A percentile compares a stretch with the other conserved stretches of the same genome.
phyloP scores from a whole-genome alignment of 2,113 vertebrate genomes.

The Rhizomys pruinosus region DNA sequence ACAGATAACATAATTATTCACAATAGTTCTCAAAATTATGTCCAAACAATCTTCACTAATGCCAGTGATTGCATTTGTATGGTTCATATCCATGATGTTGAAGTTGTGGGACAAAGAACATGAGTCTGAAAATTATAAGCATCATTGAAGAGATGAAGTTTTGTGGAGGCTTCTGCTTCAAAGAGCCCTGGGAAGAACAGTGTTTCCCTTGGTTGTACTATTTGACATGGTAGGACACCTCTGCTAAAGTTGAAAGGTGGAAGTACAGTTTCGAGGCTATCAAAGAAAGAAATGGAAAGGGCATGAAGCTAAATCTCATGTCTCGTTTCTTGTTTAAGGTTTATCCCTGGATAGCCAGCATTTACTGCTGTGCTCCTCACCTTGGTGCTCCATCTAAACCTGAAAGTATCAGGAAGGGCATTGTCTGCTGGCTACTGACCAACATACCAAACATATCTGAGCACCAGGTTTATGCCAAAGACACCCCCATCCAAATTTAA shows the following conservation, averaged over 20 bases:
- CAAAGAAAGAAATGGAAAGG: neutral
- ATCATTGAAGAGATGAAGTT: neutral
- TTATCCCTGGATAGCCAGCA: neutral
- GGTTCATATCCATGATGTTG: no score
- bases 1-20: neutral
- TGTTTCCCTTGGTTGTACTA: neutral
- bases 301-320: neutral
- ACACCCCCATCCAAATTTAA: no score
- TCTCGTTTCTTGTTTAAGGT: neutral
- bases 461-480: no score
- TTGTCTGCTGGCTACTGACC: neutral
- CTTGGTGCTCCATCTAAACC: neutral
- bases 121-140: neutral
- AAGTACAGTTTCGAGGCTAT: neutral
- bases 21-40: neutral
- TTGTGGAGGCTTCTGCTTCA: neutral
- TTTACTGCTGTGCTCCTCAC: neutral
- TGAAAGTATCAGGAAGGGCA: neutral
- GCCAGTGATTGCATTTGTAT: neutral
- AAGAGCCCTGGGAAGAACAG: neutral
- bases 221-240: neutral
- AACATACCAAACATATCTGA: no score
- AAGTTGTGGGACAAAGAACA: neutral
- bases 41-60: neutral
- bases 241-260: neutral